Base-by-base conservation (phyloP, 53 echinoderm and acorn worm genomes). In the Apostichopus leukothele region DNA sequence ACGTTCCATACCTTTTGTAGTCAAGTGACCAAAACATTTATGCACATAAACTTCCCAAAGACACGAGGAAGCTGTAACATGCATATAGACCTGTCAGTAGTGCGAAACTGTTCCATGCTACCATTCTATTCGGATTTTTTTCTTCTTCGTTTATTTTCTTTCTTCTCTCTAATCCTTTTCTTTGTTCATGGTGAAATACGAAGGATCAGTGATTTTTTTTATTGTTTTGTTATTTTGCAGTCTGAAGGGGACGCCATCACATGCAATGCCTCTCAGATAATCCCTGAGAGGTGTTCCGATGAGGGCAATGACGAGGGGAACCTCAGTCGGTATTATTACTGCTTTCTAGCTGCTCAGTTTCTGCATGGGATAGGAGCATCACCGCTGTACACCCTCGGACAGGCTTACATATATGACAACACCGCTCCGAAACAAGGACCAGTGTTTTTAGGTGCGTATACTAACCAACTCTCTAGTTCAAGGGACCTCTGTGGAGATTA, bases 341-440 rank as follows among this genome's bases (percentile, higher is more conserved):
- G 93, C 23, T 98, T 98, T 77, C 88, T 98, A 6, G 90, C 94
- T 14, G 98, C 95, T 5, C 98, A 98, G 78, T 90, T 96, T 51
- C 80, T 98, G 5, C 98, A 95, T 55, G 98, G 98, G 10, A 77
- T 98, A 6, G 98, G 98, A 0, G 94, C 98, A 9, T 94, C 98
- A 27, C 95, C 98, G 0, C 75, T 98, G 2, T 98, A 95, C 91
- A 96, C 96, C 0, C 90, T 96, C 7, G 98, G 98, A 4, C 86
- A 92, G 26, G 96, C 98, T 9, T 98, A 96, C 83, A 94, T 98
- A 22, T 96, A 98, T 52, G 95, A 96, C 55, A 98, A 98, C 76
- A 92, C 93, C 4, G 74, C 91, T 50, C 93, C 90, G 52, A 95
- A 92, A 66, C 83, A 90, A 73, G 89, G 91, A 25, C 91, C 95